Base-by-base conservation (phyloP, 92 coral and sea anemone genomes). In the Montipora capitata region DNA sequence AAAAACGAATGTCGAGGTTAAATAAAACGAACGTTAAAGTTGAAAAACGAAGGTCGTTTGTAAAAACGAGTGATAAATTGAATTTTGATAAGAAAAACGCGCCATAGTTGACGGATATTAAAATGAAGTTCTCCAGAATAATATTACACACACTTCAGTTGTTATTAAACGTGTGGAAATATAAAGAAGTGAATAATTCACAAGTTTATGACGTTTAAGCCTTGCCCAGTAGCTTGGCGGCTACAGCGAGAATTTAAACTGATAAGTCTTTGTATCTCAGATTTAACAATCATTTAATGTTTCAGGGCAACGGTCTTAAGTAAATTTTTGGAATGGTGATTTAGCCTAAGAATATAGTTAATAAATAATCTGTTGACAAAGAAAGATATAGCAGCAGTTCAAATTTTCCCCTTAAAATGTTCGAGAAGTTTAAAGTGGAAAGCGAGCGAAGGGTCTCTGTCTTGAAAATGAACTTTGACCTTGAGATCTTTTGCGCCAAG, bases 401-500 rank as follows among this genome's bases (percentile, higher is more conserved):
- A 69, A 63, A 58, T 14, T 35, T 61, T 61, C n/a, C 85, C 79
- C 65, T 87, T 95, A 86, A 98, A 98, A 75, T 88, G 87, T 73
- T 98, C 98, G 67, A 98, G 74, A 67, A 98, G 89, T 78, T 94
- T 92, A 74, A 98, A 98, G 79, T 98, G 99, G 81, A 88, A 92
- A 68, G 88, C 95, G 40, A 98, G 91, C 9, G 98, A 98, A 10
- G 98, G 94, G 56, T 94, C 94, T 40, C 88, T 92, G 93, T 96
- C 99, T 61, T 89, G 94, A 78, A 98, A 98, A 72, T 98, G 98
- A 39, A 79, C 72, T 72, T 92, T 96, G 14, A 92, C 90, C 74
- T 98, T 98, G 14, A 98, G 86, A 68, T 92, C 70, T 73, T 83
- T 85, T 1, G 98, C 98, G 41, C 98, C 99, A 84, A 94, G 98